phyloP scores from a whole-genome alignment of 2,888 invertebrate genomes.

The Siphlonurus alternatus region DNA sequence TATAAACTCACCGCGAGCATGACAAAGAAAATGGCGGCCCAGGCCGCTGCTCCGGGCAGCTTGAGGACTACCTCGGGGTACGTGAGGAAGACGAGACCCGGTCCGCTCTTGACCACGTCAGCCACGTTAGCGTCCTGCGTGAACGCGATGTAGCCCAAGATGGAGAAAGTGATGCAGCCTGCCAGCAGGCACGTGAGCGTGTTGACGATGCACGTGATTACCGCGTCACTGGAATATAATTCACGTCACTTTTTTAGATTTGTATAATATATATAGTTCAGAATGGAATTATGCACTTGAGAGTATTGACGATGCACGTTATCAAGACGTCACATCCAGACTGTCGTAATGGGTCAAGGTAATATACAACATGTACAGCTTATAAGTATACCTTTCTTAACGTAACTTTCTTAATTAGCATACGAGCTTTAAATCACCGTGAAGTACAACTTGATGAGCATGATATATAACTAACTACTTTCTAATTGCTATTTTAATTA shows the following conservation, averaged over 20 bases:
- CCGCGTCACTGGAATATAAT: constrained; percentile 38
- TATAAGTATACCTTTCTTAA: no score
- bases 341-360: no score
- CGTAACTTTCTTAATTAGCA: no score
- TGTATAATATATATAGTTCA: not conserved
- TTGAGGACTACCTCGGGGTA: constrained; percentile 62
- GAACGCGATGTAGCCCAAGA: constrained; percentile 49
- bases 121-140: constrained; percentile 32
- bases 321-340: no score
- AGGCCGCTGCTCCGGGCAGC: constrained; percentile 49
- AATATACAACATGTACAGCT: no score
- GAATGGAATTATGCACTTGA: not conserved
- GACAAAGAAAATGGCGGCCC: constrained; percentile 54
- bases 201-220: constrained; percentile 53
- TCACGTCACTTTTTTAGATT: not conserved
- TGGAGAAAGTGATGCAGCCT: constrained; percentile 58
- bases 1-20: constrained; percentile 42
- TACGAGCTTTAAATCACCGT: no score
- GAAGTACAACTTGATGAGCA: no score
- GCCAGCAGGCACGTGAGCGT: constrained; percentile 54
- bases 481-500: no score
- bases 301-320: no score
- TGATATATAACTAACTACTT: no score
- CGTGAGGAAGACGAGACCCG: constrained; percentile 55
- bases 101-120: constrained; percentile 41